These are phyloP conservation scores for Bubo blakistoni DNA, from an alignment of 2,113 vertebrate species.

Conservation along the genomic window DNA sequence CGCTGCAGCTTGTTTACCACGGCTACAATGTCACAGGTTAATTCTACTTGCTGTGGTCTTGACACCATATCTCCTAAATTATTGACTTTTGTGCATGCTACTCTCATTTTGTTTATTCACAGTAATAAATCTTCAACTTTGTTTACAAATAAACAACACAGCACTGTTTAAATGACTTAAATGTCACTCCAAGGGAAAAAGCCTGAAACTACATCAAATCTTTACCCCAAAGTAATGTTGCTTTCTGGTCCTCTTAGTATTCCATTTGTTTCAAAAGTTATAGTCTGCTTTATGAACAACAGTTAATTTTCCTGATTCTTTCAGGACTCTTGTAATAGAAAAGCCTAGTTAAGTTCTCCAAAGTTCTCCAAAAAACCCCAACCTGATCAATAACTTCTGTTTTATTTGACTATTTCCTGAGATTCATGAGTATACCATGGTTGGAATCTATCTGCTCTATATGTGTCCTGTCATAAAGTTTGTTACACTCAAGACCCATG, in stretches of 20 bases:
- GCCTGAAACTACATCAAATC: background rate
- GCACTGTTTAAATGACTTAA: background rate
- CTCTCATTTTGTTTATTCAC: conserved; percentile 5
- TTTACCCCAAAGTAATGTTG: background rate
- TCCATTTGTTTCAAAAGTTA: background rate
- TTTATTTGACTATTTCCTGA: background rate
- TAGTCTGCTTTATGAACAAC: background rate
- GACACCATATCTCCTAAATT: background rate
- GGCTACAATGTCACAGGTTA: conserved; percentile 14
- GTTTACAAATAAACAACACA: background rate
- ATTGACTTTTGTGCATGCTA: background rate
- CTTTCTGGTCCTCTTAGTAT: background rate
- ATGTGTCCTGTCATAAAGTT: background rate
- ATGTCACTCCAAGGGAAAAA: background rate
- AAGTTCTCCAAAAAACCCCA: background rate
- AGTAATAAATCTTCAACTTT: conserved; percentile 17
- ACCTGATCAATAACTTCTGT: background rate
- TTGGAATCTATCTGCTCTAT: background rate
- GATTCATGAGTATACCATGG: background rate
- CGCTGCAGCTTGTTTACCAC: background rate
- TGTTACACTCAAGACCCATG: background rate
- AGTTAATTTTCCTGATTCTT: background rate
- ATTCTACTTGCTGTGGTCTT: conserved; percentile 14
- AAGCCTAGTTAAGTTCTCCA: background rate
- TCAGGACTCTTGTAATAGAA: background rate